These are phyloP conservation scores for Chaenocephalus aceratus DNA, from an alignment of 2,113 vertebrate genomes.

Conservation along the genomic window DNA sequence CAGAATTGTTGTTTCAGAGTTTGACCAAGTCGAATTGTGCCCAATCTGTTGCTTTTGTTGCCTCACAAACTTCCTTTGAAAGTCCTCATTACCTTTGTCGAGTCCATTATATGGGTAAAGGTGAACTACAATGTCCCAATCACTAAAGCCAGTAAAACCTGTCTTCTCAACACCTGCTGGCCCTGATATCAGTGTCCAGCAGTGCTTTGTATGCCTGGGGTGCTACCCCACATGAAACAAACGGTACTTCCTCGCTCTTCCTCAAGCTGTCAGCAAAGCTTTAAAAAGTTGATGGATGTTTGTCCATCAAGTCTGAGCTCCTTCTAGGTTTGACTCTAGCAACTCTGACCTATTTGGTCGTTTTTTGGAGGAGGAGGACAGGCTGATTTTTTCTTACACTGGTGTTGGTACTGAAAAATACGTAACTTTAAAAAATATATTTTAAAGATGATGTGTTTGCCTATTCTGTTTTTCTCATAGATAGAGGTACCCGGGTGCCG, in stretches of 20 bases:
- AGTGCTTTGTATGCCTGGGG: neutral
- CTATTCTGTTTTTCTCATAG: too few relatives aligned
- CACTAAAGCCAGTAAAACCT: neutral
- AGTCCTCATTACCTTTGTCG: neutral
- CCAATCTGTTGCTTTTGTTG: neutral
- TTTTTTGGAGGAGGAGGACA: too few relatives aligned
- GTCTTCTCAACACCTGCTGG: neutral
- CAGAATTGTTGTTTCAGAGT: neutral
- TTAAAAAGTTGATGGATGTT: neutral
- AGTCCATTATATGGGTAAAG: neutral
- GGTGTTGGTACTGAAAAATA: too few relatives aligned
- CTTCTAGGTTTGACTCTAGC: neutral
- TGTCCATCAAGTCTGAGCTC: neutral
- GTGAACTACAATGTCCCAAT: neutral
- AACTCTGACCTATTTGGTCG: too few relatives aligned
- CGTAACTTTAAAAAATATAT: too few relatives aligned
- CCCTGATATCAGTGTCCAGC: neutral
- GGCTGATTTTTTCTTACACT: too few relatives aligned
- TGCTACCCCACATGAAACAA: neutral
- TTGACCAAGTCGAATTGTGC: neutral
- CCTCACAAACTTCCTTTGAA: neutral
- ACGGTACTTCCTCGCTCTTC: neutral
- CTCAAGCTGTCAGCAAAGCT: conserved; percentile 2
- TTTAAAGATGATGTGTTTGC: too few relatives aligned
- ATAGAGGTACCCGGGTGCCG: too few relatives aligned